Conservation (phyloP, 2,113 vertebrate species). For the Bungarus multicinctus region DNA sequence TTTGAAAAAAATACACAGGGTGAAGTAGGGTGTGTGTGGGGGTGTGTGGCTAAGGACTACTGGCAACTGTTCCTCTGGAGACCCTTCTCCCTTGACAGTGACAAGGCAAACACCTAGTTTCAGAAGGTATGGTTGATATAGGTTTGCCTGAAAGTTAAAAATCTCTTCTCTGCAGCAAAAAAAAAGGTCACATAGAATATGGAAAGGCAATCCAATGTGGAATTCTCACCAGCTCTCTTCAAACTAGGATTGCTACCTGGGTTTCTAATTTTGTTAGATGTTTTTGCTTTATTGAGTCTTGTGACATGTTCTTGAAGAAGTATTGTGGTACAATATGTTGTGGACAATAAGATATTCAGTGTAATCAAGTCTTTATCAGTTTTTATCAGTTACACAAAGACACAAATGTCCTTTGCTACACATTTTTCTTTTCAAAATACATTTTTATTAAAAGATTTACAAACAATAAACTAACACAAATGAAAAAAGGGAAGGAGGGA, state of each 20-base stretch:
- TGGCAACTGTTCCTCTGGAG: not conserved
- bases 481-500: not conserved
- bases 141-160: not conserved
- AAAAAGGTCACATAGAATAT: not conserved
- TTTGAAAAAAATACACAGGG: not conserved
- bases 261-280: constrained; percentile 33
- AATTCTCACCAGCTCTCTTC: not conserved
- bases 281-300: constrained; percentile 70
- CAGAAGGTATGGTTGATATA: not conserved
- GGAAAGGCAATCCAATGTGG: not conserved
- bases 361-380: constrained; percentile 73
- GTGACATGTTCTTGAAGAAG: constrained; percentile 72
- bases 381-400: constrained; percentile 67
- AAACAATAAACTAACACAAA: not conserved
- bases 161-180: not conserved
- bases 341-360: constrained; percentile 68
- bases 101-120: not conserved
- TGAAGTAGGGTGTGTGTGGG: not conserved
- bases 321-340: constrained; percentile 67
- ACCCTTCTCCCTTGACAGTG: not conserved
- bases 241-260: not conserved
- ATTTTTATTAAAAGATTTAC: not conserved
- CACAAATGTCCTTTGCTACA: constrained; percentile 68
- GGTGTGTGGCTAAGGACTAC: not conserved
- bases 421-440: constrained; percentile 32